Evolutionary conservation across 2,888 invertebrate species (phyloP).

Genomic region (Dryobotodes eremita): DNA sequence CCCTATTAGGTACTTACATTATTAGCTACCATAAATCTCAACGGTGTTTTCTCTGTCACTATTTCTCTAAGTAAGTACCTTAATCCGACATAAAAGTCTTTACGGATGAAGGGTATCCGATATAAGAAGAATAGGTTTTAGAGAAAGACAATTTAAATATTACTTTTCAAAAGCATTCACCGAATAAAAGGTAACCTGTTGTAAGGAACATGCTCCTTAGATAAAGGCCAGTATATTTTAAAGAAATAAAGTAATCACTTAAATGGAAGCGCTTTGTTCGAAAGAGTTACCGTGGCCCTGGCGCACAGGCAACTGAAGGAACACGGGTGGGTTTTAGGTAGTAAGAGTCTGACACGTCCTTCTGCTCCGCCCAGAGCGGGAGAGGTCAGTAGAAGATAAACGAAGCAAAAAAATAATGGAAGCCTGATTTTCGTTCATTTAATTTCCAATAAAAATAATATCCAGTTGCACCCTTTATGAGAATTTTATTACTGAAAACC

Average conservation of each 20-base stretch:
- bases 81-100: conserved; percentile 6
- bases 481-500: not conserved
- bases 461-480: not conserved
- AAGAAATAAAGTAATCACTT: not conserved
- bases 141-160: not conserved
- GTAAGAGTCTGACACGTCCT: too few relatives aligned
- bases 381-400: too few relatives aligned
- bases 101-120: not conserved
- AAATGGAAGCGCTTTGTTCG: too few relatives aligned
- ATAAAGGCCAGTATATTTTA: not conserved
- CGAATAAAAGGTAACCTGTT: not conserved
- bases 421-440: too few relatives aligned
- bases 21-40: conserved; percentile 1
- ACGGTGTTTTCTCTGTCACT: not conserved
- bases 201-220: not conserved
- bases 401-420: too few relatives aligned
- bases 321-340: too few relatives aligned
- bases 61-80: not conserved
- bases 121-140: not conserved
- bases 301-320: too few relatives aligned
- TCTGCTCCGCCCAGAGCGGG: too few relatives aligned
- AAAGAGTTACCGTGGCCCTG: too few relatives aligned
- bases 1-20: not conserved
- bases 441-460: not conserved
- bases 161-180: not conserved